A percentile compares a stretch with the other conserved stretches of the same genome.
phyloP scores from a whole-genome alignment of 2,113 vertebrate species.

The Caranx ignobilis region DNA sequence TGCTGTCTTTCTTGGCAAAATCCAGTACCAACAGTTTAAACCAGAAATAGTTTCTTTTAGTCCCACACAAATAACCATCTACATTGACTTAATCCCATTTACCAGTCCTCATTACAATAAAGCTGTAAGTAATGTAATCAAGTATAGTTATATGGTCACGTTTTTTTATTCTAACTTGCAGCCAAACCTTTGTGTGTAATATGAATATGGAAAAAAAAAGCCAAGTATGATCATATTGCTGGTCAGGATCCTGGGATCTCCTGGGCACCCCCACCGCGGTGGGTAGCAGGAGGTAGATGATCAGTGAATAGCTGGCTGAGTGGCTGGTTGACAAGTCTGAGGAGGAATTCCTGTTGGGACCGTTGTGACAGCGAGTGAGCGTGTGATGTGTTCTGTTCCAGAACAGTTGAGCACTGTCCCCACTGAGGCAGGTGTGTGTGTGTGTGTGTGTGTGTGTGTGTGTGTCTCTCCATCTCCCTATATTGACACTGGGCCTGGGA shows the following conservation, averaged over 20 bases:
- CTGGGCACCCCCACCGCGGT: conserved; percentile 8
- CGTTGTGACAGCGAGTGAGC: conserved; percentile 83
- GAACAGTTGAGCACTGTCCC: conserved; percentile 79
- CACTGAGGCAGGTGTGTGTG: conserved; percentile 61
- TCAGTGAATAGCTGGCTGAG: conserved; percentile 21
- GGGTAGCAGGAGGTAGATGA: conserved; percentile 38
- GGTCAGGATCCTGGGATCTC: conserved; percentile 16
- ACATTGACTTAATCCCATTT: conserved; percentile 6
- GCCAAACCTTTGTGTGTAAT: too few species aligned
- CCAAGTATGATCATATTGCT: background rate
- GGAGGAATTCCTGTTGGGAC: conserved; percentile 79
- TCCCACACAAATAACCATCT: background rate
- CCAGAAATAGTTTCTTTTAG: background rate
- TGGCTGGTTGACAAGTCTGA: conserved; percentile 62
- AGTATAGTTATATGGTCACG: too few species aligned
- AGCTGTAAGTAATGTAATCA: background rate
- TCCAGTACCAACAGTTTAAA: background rate
- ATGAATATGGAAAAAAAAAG: background rate
- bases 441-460: conserved; percentile 31
- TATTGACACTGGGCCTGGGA: conserved; percentile 83
- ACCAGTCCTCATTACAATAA: background rate
- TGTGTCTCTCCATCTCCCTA: conserved; percentile 7
- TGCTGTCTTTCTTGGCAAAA: background rate
- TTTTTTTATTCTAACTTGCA: too few species aligned
- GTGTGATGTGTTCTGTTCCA: conserved; percentile 89